These are phyloP conservation scores for Erpobdella octoculata DNA, from an alignment of 2,888 invertebrate species.

Conservation along the genomic window DNA sequence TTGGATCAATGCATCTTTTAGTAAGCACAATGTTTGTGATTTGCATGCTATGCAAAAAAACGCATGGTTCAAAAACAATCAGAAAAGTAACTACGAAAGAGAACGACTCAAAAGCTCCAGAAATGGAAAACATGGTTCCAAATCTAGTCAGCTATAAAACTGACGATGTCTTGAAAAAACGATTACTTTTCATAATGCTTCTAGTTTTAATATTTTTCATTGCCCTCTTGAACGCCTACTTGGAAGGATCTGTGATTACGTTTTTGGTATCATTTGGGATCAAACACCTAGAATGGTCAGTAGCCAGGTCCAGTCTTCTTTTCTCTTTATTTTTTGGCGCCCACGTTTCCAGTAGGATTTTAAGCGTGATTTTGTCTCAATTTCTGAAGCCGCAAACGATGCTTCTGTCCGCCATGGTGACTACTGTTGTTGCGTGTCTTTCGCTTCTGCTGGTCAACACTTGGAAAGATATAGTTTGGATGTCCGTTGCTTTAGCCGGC, in stretches of 20 bases:
- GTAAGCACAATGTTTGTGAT: no score
- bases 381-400: slow-evolving; percentile 20
- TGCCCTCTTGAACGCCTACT: slow-evolving; percentile 23
- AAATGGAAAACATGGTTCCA: no score
- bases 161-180: neutral
- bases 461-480: slow-evolving; percentile 17
- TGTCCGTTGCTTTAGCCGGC: slow-evolving; percentile 24
- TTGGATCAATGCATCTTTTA: no score
- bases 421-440: slow-evolving; percentile 17
- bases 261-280: slow-evolving; percentile 26
- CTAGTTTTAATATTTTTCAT: slow-evolving; percentile 22
- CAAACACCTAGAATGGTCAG: slow-evolving; percentile 27
- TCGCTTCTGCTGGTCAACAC: slow-evolving; percentile 18
- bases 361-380: slow-evolving; percentile 23
- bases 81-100: no score
- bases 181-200: neutral
- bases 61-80: no score
- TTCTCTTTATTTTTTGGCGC: slow-evolving; percentile 18
- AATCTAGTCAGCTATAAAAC: no score
- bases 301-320: slow-evolving; percentile 23
- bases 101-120: no score
- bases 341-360: slow-evolving; percentile 24
- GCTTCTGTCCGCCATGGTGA: slow-evolving; percentile 13
- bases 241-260: slow-evolving; percentile 19
- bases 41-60: no score